phyloP scores from a whole-genome alignment of 23 tunicate genomes.

The Clavelina lepadiformis region DNA sequence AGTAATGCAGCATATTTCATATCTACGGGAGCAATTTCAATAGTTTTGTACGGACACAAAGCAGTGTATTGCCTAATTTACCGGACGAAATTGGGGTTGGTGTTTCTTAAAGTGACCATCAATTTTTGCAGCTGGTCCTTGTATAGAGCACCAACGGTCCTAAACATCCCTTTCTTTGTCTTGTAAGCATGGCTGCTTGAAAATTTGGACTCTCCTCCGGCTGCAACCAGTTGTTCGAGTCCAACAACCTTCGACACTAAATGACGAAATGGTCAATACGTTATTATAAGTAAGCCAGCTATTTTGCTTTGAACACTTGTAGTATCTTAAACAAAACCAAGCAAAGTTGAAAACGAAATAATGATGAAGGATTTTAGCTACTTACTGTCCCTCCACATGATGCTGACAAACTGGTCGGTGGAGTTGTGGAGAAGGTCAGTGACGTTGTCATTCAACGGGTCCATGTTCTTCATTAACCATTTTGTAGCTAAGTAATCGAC shows the following conservation, averaged over 20 bases:
- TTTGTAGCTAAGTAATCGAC: slow-evolving; percentile 90
- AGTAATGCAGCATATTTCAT: neutral
- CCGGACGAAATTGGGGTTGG: slow-evolving; percentile 99
- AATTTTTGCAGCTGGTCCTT: slow-evolving; percentile 92
- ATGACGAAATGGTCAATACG: too few relatives aligned
- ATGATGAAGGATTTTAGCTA: too few relatives aligned
- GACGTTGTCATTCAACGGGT: slow-evolving; percentile 98
- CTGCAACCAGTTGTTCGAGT: slow-evolving; percentile 58
- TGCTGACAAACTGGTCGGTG: slow-evolving; percentile 67
- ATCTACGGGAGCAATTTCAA: too few relatives aligned
- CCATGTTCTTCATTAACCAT: slow-evolving; percentile 99
- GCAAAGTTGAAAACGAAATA: neutral
- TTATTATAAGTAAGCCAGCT: too few relatives aligned
- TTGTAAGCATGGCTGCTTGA: slow-evolving; percentile 66
- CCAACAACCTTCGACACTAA: slow-evolving; percentile 91
- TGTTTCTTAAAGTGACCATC: slow-evolving; percentile 96
- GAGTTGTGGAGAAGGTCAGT: slow-evolving; percentile 90
- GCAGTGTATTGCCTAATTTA: too few relatives aligned
- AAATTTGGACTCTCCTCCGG: slow-evolving; percentile 66
- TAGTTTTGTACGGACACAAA: too few relatives aligned
- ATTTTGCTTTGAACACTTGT: too few relatives aligned
- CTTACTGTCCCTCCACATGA: slow-evolving; percentile 96
- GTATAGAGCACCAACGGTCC: slow-evolving; percentile 98
- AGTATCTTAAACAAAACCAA: too few relatives aligned
- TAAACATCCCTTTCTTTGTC: slow-evolving; percentile 98